Base-by-base conservation (phyloP, 2,797 vertebrate species). In the Micromesistius poutassou region DNA sequence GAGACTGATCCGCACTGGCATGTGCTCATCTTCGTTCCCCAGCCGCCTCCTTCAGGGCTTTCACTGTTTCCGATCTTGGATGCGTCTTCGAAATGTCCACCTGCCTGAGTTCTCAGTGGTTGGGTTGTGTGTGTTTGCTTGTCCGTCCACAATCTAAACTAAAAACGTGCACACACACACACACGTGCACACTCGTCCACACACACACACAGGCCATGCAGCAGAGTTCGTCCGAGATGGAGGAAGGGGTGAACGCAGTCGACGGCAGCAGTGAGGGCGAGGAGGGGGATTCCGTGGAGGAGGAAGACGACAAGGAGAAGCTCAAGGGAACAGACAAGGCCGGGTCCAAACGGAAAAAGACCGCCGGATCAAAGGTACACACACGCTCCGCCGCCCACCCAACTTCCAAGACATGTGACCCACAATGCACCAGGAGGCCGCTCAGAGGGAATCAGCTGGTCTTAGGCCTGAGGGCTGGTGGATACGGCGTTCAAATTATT, bases 171-270 rank as follows among this genome's bases (percentile, higher is more conserved):
- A 10, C 36, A 14, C 73, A 25, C 72, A n/a, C 36, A 10, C 36
- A 14, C 73, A 25, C 72, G n/a, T 28, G 25, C 73, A 16, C 35
- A 28, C 72, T 10, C 72, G n/a, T n/a, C n/a, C n/a, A 22, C 30
- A 40, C 5, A 25, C 35, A 42, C 73, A 28, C 25, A 50, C 38
- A 98, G 97, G 95, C 94, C 81, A 94, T 97, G 84, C 96, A 98
- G 74, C 96, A 98, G 93, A 96, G 95, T 84, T 99, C 96, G n/a
- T 96, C 96, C 30, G 97, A 98, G 91, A 96, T 96, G 0, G 97
- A 98, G 83, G 97, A 96, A 85, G 97, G 95, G 2, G 96, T 96
- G 30, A 95, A 97, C 77, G 88, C 95, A 0, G 96, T 95, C 10
- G 96, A 97, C 31, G 96, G 95, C 77, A 98, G 97, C 93, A 98